Percentiles rank a stretch among this genome's conserved stretches.
Evolutionary conservation across 64 coral and sea anemone genomes (phyloP).

Genomic region (Montipora sp.): DNA sequence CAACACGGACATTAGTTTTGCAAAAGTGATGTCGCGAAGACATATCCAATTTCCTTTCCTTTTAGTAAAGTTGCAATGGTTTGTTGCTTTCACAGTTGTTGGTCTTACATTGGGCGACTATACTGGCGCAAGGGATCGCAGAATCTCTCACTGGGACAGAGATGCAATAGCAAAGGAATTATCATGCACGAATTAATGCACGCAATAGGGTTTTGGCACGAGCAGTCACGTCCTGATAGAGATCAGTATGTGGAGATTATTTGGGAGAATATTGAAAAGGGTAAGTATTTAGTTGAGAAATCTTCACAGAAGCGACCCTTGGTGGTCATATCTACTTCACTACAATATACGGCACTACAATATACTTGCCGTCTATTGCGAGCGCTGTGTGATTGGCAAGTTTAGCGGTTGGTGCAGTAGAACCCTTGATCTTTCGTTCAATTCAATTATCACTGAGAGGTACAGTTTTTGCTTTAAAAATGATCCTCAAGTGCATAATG

Average conservation of each 20-base stretch:
- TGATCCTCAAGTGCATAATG: no score
- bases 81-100: constrained; percentile 61
- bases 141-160: constrained; percentile 67
- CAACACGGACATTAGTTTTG: no score
- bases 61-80: neutral
- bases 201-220: constrained; percentile 89
- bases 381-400: no score
- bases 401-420: no score
- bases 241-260: constrained; percentile 81
- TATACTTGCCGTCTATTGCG: no score
- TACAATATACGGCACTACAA: no score
- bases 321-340: neutral
- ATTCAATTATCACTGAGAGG: no score
- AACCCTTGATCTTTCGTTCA: no score
- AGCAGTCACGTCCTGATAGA: constrained; percentile 80
- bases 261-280: constrained; percentile 85
- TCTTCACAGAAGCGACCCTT: neutral
- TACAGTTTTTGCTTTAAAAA: no score
- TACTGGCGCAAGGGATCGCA: constrained; percentile 78
- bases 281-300: constrained; percentile 14
- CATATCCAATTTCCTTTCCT: no score
- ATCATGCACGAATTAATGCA: constrained; percentile 96
- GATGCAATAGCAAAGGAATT: constrained; percentile 83
- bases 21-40: no score
- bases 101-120: constrained; percentile 87